Evolutionary conservation across 2,888 invertebrate species (phyloP).

Genomic region (Andrena minutula): DNA sequence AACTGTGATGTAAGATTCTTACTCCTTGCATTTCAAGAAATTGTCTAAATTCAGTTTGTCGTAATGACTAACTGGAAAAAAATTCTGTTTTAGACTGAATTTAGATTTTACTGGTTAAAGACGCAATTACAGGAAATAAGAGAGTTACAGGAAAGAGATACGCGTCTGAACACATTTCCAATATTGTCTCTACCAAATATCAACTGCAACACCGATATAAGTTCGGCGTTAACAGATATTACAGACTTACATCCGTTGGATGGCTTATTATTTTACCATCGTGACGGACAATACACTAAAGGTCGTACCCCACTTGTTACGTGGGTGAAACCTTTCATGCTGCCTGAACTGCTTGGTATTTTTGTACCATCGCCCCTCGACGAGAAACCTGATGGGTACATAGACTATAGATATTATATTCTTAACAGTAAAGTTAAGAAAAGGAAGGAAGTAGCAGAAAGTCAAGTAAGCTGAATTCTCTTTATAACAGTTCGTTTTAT

Average conservation of each 20-base stretch:
- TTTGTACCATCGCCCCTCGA: constrained; percentile 73
- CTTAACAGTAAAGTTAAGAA: constrained; percentile 42
- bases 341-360: constrained; percentile 90
- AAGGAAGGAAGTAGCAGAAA: constrained; percentile 10
- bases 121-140: constrained; percentile 90
- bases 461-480: constrained; percentile 59
- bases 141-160: constrained; percentile 82
- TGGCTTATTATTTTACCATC: constrained; percentile 97
- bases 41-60: constrained; percentile 8
- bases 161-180: constrained; percentile 83
- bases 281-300: constrained; percentile 91
- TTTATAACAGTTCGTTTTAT: constrained; percentile 45
- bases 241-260: constrained; percentile 87
- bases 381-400: constrained; percentile 79
- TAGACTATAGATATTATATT: constrained; percentile 73
- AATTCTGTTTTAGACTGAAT: constrained; percentile 89
- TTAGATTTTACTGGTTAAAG: constrained; percentile 93
- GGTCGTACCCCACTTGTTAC: constrained; percentile 95
- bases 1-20: constrained; percentile 89
- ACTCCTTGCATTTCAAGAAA: constrained; percentile 1
- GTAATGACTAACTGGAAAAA: constrained; percentile 12
- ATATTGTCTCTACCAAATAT: constrained; percentile 86
- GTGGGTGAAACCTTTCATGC: constrained; percentile 96
- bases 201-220: constrained; percentile 84
- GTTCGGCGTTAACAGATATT: constrained; percentile 70